These are phyloP conservation scores for Phoebastria nigripes DNA, from an alignment of 2,797 vertebrate species.

Conservation along the genomic window DNA sequence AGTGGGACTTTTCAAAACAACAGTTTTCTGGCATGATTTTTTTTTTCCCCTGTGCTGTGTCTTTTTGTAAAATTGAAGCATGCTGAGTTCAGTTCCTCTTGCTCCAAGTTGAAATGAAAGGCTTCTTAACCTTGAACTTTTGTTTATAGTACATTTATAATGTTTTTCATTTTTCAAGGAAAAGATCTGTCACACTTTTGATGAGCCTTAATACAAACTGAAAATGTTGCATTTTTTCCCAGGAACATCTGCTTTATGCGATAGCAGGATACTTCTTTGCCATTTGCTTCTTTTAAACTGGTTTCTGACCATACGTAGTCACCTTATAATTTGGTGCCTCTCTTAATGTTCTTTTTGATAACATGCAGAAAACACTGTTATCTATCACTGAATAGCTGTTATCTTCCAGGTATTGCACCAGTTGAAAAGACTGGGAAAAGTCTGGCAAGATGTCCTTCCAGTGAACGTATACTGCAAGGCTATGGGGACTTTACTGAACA, in stretches of 20 bases:
- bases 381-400: neutral
- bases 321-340: neutral
- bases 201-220: neutral
- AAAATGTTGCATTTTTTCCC: neutral
- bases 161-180: neutral
- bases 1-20: neutral
- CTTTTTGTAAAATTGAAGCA: neutral
- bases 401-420: conserved; percentile 89
- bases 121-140: neutral
- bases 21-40: rapidly evolving
- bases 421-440: conserved; percentile 87
- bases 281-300: neutral
- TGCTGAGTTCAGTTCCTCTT: neutral
- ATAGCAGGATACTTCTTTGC: neutral
- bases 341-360: neutral
- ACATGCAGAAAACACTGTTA: neutral
- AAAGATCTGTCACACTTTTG: neutral
- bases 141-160: neutral
- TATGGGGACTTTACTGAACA: conserved; percentile 91
- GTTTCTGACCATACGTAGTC: neutral
- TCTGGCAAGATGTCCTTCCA: conserved; percentile 95
- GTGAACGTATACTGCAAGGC: conserved; percentile 93
- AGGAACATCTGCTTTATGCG: rapidly evolving
- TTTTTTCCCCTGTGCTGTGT: neutral
- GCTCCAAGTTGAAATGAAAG: neutral